A percentile compares a stretch with the other conserved stretches of the same genome.
Conservation (phyloP, 2,888 invertebrate genomes). For the Tenthredo livida region DNA sequence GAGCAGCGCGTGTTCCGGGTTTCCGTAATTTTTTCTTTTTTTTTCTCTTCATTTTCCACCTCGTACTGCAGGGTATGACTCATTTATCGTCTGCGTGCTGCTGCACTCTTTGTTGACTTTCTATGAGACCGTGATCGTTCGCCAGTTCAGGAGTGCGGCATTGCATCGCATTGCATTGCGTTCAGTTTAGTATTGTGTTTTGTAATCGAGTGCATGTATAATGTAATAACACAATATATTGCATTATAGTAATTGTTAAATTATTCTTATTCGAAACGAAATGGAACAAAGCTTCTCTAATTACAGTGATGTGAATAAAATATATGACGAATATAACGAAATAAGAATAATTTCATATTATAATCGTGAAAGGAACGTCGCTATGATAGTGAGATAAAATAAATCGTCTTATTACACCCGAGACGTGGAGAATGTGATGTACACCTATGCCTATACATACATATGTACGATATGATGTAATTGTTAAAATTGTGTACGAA, state of each 20-base stretch:
- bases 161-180: too few species aligned
- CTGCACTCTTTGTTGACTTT: conserved; percentile 38
- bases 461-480: background rate
- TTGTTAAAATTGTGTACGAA: background rate
- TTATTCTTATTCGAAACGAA: background rate
- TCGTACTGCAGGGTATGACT: conserved; percentile 25
- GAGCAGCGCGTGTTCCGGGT: conserved; percentile 43
- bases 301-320: background rate
- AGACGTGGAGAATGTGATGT: background rate
- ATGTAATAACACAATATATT: background rate
- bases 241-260: background rate
- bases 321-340: too few species aligned
- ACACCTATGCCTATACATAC: too few species aligned
- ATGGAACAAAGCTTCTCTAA: background rate
- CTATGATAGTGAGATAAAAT: background rate
- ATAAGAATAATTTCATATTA: background rate
- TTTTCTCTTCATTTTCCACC: background rate
- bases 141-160: background rate
- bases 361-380: background rate
- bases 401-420: background rate
- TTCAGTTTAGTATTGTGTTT: background rate
- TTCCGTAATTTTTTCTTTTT: conserved; percentile 36
- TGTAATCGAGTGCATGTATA: conserved; percentile 3
- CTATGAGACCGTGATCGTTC: conserved; percentile 11
- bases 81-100: conserved; percentile 28